Conservation (phyloP, 1,140 invertebrate genomes). For the Cepaea nemoralis region DNA sequence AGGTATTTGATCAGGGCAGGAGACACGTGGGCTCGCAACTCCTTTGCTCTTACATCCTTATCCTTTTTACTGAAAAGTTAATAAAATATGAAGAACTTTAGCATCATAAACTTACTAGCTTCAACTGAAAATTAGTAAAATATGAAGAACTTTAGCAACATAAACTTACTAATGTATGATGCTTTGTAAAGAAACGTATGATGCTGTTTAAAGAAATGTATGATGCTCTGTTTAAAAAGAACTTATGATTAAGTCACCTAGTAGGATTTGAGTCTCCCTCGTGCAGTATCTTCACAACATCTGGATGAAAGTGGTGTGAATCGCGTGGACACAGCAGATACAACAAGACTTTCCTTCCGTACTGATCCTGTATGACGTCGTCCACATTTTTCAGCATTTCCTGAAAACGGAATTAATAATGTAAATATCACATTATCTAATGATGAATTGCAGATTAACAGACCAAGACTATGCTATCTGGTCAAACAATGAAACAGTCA, state of each 20-base stretch:
- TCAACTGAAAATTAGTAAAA: too few species aligned
- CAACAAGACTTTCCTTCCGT: slow-evolving; percentile 77
- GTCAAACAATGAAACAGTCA: too few species aligned
- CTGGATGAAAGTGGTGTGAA: slow-evolving; percentile 70
- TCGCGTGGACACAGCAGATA: slow-evolving; percentile 88
- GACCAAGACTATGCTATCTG: too few species aligned
- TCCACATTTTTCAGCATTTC: slow-evolving; percentile 82
- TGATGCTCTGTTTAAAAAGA: too few species aligned
- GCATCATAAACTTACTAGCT: too few species aligned
- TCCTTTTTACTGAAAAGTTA: slow-evolving; percentile 83
- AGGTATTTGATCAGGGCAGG: slow-evolving; percentile 78
- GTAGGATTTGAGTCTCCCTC: slow-evolving; percentile 78
- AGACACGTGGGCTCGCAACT: slow-evolving; percentile 81
- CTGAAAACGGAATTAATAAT: slow-evolving; percentile 59
- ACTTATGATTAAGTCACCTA: too few species aligned
- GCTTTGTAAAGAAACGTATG: too few species aligned
- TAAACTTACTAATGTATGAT: neutral
- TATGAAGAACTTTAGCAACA: too few species aligned
- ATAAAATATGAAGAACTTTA: slow-evolving; percentile 19
- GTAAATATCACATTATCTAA: too few species aligned
- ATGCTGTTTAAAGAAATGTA: too few species aligned
- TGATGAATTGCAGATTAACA: too few species aligned
- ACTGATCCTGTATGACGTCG: slow-evolving; percentile 80
- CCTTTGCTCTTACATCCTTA: slow-evolving; percentile 78
- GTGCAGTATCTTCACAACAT: slow-evolving; percentile 75